phyloP scores from a whole-genome alignment of 2,888 invertebrate genomes.

The Agonum fuliginosum region DNA sequence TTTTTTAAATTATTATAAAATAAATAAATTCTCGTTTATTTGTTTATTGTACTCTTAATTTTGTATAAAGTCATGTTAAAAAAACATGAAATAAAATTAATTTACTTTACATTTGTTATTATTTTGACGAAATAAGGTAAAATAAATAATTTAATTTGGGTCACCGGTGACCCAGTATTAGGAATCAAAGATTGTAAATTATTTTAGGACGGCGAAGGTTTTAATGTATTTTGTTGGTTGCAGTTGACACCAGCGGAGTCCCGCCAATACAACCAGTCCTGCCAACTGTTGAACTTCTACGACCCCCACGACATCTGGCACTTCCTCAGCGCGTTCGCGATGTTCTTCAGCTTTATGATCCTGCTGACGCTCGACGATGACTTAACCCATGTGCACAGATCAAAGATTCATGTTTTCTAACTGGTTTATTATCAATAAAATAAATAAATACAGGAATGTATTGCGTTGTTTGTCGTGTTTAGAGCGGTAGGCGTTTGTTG shows the following conservation, averaged over 20 bases:
- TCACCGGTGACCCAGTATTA: too few relatives aligned
- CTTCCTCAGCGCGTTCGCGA: slow-evolving; percentile 83
- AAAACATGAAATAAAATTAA: too few relatives aligned
- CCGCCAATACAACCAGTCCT: slow-evolving; percentile 82
- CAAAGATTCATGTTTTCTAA: slow-evolving; percentile 85
- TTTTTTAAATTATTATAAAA: too few relatives aligned
- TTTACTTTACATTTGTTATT: too few relatives aligned
- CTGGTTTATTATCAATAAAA: background rate
- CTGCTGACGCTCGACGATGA: slow-evolving; percentile 88
- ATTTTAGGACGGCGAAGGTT: slow-evolving; percentile 15
- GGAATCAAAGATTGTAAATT: too few relatives aligned
- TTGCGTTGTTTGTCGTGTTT: too few relatives aligned
- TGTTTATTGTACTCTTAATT: too few relatives aligned
- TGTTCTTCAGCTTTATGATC: slow-evolving; percentile 90
- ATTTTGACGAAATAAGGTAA: too few relatives aligned
- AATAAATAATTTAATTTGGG: too few relatives aligned
- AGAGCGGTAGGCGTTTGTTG: slow-evolving; percentile 62
- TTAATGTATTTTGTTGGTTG: slow-evolving; percentile 62
- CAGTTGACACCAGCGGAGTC: slow-evolving; percentile 84
- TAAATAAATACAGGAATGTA: background rate
- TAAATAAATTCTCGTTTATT: too few relatives aligned
- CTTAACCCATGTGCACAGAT: slow-evolving; percentile 78
- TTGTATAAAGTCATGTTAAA: too few relatives aligned
- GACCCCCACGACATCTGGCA: slow-evolving; percentile 93
- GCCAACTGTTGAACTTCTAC: slow-evolving; percentile 82